These are phyloP conservation scores for Lytechinus variegatus DNA, from an alignment of 35 echinoderm and acorn worm genomes.

Conservation along the genomic window DNA sequence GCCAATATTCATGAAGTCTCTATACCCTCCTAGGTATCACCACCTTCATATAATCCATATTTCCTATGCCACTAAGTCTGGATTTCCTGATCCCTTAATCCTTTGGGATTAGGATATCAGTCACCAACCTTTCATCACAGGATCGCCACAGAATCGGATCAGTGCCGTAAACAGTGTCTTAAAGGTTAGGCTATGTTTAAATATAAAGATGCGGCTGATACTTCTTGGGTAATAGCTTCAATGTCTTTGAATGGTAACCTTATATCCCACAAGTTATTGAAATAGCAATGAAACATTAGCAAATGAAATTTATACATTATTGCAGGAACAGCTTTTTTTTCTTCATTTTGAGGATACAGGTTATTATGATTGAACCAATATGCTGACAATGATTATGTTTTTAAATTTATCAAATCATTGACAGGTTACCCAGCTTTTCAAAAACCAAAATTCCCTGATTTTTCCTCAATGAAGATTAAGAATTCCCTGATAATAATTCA, in stretches of 20 bases:
- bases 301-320: too few relatives aligned
- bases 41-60: neutral
- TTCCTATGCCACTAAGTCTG: neutral
- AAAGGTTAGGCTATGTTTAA: neutral
- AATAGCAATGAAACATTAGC: neutral
- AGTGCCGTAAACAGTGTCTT: neutral
- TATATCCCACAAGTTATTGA: neutral
- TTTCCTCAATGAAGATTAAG: too few relatives aligned
- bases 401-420: too few relatives aligned
- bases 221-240: neutral
- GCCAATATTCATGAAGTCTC: neutral
- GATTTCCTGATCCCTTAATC: slow-evolving; percentile 18
- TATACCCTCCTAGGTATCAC: neutral
- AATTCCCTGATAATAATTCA: too few relatives aligned
- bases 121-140: neutral
- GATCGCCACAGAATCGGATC: neutral
- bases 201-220: neutral
- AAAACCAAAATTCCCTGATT: too few relatives aligned
- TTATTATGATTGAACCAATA: too few relatives aligned
- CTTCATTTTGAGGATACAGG: too few relatives aligned
- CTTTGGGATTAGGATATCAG: neutral
- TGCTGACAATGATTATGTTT: too few relatives aligned
- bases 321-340: too few relatives aligned
- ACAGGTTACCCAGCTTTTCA: too few relatives aligned
- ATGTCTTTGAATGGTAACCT: neutral